These are phyloP conservation scores for Ametastegia equiseti DNA, from an alignment of 2,888 invertebrate genomes.

Conservation along the genomic window DNA sequence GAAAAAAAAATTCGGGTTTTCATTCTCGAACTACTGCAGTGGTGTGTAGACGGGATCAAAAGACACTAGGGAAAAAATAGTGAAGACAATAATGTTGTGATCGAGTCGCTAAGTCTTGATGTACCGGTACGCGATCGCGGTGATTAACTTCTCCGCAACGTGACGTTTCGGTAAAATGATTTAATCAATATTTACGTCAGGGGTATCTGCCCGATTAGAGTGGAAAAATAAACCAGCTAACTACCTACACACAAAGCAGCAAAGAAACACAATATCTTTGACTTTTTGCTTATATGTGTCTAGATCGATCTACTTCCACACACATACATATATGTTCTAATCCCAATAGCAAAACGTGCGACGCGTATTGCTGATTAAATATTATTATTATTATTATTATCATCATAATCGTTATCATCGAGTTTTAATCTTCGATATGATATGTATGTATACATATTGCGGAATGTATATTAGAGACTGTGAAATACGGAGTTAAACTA, in stretches of 20 bases:
- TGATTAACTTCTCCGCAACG: conserved; percentile 14
- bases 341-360: too few relatives aligned
- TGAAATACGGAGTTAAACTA: background rate
- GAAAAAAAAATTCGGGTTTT: too few relatives aligned
- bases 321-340: background rate
- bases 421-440: too few relatives aligned
- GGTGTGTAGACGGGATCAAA: background rate
- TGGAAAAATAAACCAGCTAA: conserved; percentile 17
- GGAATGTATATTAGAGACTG: background rate
- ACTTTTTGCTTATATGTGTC: background rate
- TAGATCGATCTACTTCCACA: background rate
- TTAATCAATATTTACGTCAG: conserved; percentile 40
- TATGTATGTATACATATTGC: background rate
- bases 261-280: conserved; percentile 20
- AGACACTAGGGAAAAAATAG: conserved; percentile 12
- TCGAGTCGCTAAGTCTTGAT: background rate
- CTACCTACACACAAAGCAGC: background rate
- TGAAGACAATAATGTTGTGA: conserved; percentile 2
- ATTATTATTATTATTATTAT: background rate
- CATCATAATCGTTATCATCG: background rate
- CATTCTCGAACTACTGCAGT: background rate
- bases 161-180: conserved; percentile 35
- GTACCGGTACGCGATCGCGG: conserved; percentile 1
- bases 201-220: conserved; percentile 27
- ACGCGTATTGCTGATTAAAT: background rate